Percentiles rank a stretch among this genome's conserved stretches.
phyloP scores from a whole-genome alignment of 2,113 vertebrate species.

The Mobula hypostoma region DNA sequence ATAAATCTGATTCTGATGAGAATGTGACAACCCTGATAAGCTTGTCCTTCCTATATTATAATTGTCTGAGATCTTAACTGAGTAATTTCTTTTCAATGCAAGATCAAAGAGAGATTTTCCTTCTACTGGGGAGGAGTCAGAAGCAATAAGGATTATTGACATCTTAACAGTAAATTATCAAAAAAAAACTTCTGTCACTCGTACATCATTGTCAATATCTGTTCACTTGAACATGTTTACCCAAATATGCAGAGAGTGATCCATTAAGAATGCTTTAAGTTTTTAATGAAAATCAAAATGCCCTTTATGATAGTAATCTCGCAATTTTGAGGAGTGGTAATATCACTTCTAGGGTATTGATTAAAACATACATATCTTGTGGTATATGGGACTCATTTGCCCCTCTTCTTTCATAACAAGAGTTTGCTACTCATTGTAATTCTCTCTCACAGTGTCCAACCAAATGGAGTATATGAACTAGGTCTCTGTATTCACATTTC shows the following conservation, averaged over 20 bases:
- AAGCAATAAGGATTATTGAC: background rate
- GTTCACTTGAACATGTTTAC: background rate
- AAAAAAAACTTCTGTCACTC: background rate
- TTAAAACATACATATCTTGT: background rate
- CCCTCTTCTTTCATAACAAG: background rate
- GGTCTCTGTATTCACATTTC: background rate
- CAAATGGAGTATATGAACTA: background rate
- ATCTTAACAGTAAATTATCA: background rate
- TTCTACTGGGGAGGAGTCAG: background rate
- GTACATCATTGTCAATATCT: background rate
- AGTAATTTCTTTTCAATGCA: background rate
- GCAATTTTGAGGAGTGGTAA: background rate
- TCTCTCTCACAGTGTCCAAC: background rate
- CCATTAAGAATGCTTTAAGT: background rate
- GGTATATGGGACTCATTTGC: too few species aligned
- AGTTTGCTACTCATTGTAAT: background rate
- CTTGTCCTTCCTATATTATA: background rate
- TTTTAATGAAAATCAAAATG: background rate
- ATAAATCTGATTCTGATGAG: too few species aligned
- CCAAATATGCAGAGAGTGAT: background rate
- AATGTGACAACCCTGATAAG: background rate
- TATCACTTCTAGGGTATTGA: background rate
- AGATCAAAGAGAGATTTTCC: background rate
- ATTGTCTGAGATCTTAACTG: background rate
- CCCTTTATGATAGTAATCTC: background rate